A percentile compares a stretch with the other conserved stretches of the same genome.
Conservation (phyloP, 2,888 invertebrate species). For the Erebia ligea region DNA sequence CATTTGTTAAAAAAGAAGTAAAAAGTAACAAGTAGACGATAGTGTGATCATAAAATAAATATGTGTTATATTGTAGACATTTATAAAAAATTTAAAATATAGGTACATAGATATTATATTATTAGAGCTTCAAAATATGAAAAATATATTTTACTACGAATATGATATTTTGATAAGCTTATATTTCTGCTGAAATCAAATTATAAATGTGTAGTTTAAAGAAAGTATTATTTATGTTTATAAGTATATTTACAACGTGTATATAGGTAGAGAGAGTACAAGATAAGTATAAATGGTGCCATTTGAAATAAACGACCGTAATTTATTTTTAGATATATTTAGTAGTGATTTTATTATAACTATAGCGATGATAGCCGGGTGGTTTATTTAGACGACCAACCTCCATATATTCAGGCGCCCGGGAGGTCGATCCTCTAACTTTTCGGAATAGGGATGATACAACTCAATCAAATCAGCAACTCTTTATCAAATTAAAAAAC, state of each 20-base stretch:
- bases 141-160: not conserved
- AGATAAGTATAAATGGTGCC: constrained; percentile 26
- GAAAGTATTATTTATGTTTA: constrained; percentile 25
- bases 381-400: no score
- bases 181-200: not conserved
- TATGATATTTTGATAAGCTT: not conserved
- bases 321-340: constrained; percentile 28
- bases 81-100: not conserved
- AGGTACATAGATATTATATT: no score
- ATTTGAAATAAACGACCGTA: constrained; percentile 24
- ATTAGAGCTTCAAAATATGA: not conserved
- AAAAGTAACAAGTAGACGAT: not conserved
- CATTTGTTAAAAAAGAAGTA: not conserved
- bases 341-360: not conserved
- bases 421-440: no score
- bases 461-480: no score
- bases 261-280: constrained; percentile 13
- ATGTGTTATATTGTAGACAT: not conserved
- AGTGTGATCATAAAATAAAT: not conserved
- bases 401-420: no score
- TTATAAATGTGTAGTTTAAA: not conserved
- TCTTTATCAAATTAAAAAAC: no score
- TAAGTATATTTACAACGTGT: constrained; percentile 24
- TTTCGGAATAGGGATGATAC: no score
- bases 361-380: no score